A percentile compares a stretch with the other conserved stretches of the same genome.
Evolutionary conservation across 2,888 invertebrate species (phyloP).

Genomic region (Ligdia adustata): DNA sequence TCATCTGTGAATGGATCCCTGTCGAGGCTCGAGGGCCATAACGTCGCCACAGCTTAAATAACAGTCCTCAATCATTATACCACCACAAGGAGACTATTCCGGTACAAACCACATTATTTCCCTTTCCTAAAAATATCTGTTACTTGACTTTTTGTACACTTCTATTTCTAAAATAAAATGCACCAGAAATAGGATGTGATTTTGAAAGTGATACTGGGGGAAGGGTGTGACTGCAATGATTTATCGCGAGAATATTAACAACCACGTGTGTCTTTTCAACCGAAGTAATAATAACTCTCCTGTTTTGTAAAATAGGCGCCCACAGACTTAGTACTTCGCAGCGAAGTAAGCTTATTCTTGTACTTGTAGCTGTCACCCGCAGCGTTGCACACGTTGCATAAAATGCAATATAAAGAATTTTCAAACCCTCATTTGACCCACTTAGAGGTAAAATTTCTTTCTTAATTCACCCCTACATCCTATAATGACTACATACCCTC

Average conservation of each 20-base stretch:
- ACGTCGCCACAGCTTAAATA: conserved; percentile 32
- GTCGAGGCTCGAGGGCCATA: conserved; percentile 40
- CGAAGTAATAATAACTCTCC: conserved; percentile 1
- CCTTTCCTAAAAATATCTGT: conserved; percentile 15
- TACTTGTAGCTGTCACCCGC: no score
- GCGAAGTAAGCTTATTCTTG: no score
- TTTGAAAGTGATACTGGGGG: conserved; percentile 16
- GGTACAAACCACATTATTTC: conserved; percentile 9
- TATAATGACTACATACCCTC: no score
- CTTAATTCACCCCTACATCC: no score
- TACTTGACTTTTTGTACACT: conserved; percentile 15
- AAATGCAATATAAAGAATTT: no score
- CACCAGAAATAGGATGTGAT: conserved; percentile 15
- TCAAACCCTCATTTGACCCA: no score
- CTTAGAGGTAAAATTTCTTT: no score
- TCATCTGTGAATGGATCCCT: conserved; percentile 56
- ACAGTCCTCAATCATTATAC: conserved; percentile 23
- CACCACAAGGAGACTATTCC: conserved; percentile 7
- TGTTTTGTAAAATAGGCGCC: conserved; percentile 1
- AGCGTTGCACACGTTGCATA: no score
- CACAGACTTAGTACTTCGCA: conserved; percentile 6
- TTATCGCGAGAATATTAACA: conserved; percentile 17
- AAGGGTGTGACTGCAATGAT: conserved; percentile 18
- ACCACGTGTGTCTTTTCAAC: conserved; percentile 18
- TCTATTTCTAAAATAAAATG: conserved; percentile 19